These are phyloP conservation scores for Hyles euphorbiae DNA, from an alignment of 1,140 invertebrate species.

Conservation along the genomic window DNA sequence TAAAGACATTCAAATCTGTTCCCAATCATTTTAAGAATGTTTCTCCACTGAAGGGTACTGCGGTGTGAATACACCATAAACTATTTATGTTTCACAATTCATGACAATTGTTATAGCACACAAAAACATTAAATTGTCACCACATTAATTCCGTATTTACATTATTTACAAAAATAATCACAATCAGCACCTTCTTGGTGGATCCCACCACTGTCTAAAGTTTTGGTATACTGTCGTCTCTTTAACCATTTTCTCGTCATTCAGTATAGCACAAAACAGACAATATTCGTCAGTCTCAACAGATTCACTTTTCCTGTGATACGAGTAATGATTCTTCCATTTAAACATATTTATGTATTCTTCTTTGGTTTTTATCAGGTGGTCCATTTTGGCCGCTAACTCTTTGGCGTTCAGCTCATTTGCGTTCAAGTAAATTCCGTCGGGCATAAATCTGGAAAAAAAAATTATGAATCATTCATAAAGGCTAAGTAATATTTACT, in stretches of 20 bases:
- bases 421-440: slow-evolving; percentile 34
- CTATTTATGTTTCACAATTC: no score
- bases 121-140: no score
- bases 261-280: slow-evolving; percentile 15
- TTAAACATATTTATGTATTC: slow-evolving; percentile 33
- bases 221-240: slow-evolving; percentile 17
- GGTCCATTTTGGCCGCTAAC: slow-evolving; percentile 25
- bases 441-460: slow-evolving; percentile 40
- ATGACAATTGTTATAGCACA: no score
- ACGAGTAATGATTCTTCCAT: slow-evolving; percentile 38
- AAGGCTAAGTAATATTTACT: no score
- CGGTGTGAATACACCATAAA: no score
- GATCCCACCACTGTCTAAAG: slow-evolving; percentile 25
- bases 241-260: slow-evolving; percentile 11
- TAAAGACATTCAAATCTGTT: no score
- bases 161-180: no score
- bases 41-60: no score
- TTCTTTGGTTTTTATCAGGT: slow-evolving; percentile 24
- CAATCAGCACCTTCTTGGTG: background rate
- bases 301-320: slow-evolving; percentile 5
- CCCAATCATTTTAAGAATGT: no score
- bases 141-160: no score
- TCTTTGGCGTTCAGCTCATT: slow-evolving; percentile 12
- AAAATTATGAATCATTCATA: background rate
- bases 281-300: slow-evolving; percentile 17